Conservation (phyloP, 2,113 vertebrate species). For the Phalacrocorax pelagicus region DNA sequence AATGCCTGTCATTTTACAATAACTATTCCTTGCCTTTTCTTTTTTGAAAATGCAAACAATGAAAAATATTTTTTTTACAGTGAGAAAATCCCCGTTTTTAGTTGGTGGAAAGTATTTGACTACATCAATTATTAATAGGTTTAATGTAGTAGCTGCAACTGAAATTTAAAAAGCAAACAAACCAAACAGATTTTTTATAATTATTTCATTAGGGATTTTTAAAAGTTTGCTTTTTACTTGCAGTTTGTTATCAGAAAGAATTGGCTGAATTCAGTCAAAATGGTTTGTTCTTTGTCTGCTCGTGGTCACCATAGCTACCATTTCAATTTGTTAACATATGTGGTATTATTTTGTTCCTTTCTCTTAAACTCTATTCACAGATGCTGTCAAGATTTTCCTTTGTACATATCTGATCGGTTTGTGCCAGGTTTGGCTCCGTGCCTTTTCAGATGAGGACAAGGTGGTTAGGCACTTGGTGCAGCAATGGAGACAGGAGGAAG, state of each 20-base stretch:
- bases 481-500: neutral
- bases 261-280: constrained; percentile 51
- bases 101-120: neutral
- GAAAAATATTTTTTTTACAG: neutral
- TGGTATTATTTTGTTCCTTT: constrained; percentile 67
- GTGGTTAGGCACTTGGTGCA: neutral
- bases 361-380: constrained; percentile 63
- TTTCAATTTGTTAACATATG: constrained; percentile 70
- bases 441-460: neutral
- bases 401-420: neutral
- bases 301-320: constrained; percentile 72
- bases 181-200: constrained; percentile 11
- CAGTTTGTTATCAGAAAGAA: constrained; percentile 54
- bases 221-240: constrained; percentile 60
- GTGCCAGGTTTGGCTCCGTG: constrained; percentile 4
- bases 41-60: neutral
- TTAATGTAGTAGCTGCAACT: constrained; percentile 12
- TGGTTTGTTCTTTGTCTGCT: constrained; percentile 67
- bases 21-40: neutral
- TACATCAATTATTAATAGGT: constrained; percentile 24
- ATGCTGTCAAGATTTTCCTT: constrained; percentile 62
- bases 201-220: constrained; percentile 35
- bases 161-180: constrained; percentile 41
- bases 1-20: constrained; percentile 1
- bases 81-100: neutral